These are phyloP conservation scores for Coptodon rendalli DNA, from an alignment of 2,113 vertebrate genomes.

Conservation along the genomic window DNA sequence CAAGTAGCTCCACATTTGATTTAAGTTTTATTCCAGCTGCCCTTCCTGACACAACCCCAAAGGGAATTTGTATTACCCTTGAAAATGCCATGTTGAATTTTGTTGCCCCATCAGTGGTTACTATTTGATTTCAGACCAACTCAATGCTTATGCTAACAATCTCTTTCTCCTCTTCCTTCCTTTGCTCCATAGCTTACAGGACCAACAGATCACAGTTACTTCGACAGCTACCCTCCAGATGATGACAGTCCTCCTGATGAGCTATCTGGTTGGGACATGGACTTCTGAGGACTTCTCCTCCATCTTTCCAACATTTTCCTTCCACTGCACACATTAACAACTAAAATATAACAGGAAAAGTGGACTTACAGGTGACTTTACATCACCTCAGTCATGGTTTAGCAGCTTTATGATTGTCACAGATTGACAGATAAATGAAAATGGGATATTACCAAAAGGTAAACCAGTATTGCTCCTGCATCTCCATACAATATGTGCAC, in stretches of 20 bases:
- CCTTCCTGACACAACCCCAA: background rate
- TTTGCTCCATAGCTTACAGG: constrained; percentile 73
- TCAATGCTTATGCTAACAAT: accelerated
- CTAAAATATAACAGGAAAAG: background rate
- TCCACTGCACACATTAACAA: background rate
- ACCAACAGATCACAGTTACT: constrained; percentile 87
- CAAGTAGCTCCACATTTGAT: background rate
- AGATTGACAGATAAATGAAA: background rate
- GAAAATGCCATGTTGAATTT: background rate
- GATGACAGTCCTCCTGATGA: constrained; percentile 86
- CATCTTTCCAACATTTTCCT: background rate
- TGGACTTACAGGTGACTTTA: background rate
- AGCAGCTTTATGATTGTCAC: background rate
- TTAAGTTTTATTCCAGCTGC: background rate
- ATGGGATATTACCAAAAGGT: background rate
- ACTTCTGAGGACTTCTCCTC: constrained; percentile 76
- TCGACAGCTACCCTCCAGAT: constrained; percentile 87
- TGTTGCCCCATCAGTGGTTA: background rate
- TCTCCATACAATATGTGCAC: background rate
- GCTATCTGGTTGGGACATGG: constrained; percentile 91
- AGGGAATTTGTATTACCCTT: background rate
- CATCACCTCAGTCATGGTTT: background rate
- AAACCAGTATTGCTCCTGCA: background rate
- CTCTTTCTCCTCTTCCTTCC: background rate
- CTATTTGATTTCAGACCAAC: background rate